Base-by-base conservation (phyloP, 2,888 invertebrate genomes). In the Meliscaeva auricollis region DNA sequence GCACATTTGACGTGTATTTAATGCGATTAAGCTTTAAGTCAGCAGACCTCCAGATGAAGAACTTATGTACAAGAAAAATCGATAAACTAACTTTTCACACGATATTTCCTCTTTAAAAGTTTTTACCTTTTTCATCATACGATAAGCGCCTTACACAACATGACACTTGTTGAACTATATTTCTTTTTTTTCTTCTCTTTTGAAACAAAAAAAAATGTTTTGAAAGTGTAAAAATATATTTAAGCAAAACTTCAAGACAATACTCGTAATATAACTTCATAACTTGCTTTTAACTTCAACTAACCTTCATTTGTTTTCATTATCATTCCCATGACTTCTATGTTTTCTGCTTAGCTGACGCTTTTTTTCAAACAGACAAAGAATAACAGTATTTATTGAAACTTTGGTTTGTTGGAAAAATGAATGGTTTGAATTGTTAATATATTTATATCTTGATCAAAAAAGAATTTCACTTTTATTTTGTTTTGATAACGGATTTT, bases 21-120 rank as follows among this genome's bases (percentile, higher is more conserved):
- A 73, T 60, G 50, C 50, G 17, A 73, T 73, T 62, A 73, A 17
- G 38, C 17, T 30, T 60, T 60, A 50, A 60, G 35, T 26, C 60
- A 50, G 38, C 13, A 73, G 72, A 50, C 72, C 72, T 73, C 60
- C 35, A 60, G 4, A 38, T 50, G 38, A 11, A 26, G 22, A 46
- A 58, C 48, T n/a, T 58, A n/a, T n/a, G n/a, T n/a, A n/a, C 22
- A 60, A 50, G 26, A 41, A 72, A 72, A 72, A 72, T 72, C 72
- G 38, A 72, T 72, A 60, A 60, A 60, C 13, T 46, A 35, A 70
- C 1, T 20, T 50, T 60, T 30, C 35, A 58, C 3, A 3, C 22
- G n/a, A 69, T 44, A 30, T 68, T 38, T 52, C 32, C 30, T 56
- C 17, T 70, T 56, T 56, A 17, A 41, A 9, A 32, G 2, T 54